A percentile compares a stretch with the other conserved stretches of the same genome.
phyloP scores from a whole-genome alignment of 2,888 invertebrate species.

The Congeria kusceri region DNA sequence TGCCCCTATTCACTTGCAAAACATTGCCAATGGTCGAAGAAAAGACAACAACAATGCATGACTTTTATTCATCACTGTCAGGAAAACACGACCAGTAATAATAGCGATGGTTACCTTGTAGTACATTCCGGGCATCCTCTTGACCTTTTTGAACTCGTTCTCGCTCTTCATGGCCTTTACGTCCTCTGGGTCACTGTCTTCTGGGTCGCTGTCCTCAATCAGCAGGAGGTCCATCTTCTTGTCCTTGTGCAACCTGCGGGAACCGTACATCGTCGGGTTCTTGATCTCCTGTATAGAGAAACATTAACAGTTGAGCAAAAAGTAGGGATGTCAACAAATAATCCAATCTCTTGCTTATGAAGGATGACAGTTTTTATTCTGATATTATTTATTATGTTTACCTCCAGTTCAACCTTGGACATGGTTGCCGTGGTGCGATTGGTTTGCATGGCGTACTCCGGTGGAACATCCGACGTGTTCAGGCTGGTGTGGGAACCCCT shows the following conservation, averaged over 20 bases:
- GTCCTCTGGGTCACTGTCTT: conserved; percentile 66
- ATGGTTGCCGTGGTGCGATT: conserved; percentile 67
- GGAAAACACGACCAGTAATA: too few relatives aligned
- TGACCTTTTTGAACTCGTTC: conserved; percentile 79
- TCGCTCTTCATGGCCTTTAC: conserved; percentile 73
- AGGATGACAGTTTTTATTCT: background rate
- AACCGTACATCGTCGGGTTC: conserved; percentile 74
- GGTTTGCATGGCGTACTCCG: conserved; percentile 39
- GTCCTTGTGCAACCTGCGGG: conserved; percentile 76
- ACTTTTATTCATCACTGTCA: too few relatives aligned
- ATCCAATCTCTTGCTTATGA: too few relatives aligned
- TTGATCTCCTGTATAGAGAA: conserved; percentile 41
- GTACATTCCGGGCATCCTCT: conserved; percentile 81
- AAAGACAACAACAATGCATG: too few relatives aligned
- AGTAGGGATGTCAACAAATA: too few relatives aligned
- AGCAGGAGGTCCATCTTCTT: conserved; percentile 72
- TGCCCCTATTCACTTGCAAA: too few relatives aligned
- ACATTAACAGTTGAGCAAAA: too few relatives aligned
- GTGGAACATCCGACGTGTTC: conserved; percentile 52
- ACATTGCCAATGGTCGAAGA: too few relatives aligned
- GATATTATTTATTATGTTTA: background rate
- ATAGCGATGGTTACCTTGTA: conserved; percentile 78
- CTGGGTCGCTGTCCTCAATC: conserved; percentile 70
- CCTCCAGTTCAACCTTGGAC: conserved; percentile 70
- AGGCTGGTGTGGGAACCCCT: conserved; percentile 60